Base-by-base conservation (phyloP, 2,888 invertebrate species). In the Lasioglossum villosulum region DNA sequence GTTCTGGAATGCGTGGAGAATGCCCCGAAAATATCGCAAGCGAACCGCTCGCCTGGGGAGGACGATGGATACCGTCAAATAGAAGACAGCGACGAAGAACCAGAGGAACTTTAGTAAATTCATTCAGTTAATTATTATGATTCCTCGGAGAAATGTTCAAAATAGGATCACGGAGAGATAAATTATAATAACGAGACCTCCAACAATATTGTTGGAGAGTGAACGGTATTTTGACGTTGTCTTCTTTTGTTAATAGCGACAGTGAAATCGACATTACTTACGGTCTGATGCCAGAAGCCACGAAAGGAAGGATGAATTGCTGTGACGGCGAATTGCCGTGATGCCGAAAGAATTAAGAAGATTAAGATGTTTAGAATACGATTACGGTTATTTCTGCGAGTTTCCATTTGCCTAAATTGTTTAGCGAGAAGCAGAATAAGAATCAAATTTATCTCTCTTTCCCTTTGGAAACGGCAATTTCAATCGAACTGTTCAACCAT, bases 1-100 rank as follows among this genome's bases (percentile, higher is more conserved):
- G 75, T 92, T 30, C 76, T 80, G 48, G 78, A 86, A 59, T 89
- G 87, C 76, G 79, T 88, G 34, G 77, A 89, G 56, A 78, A 80
- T 66, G 87, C 86, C 2, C 16, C 88, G 59, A 68, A 63, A 37
- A 80, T 78, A 78, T 80, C 83, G 75, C 6, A 19, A 8, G 39
- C 12, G 59, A 23, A 8, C 45, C 10, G 4, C 19, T 63, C 37
- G 37, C 12, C 42, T 16, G 30, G 6, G 16, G 16, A 27, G 14
- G 16, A 34, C 34, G 3, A n/a, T 16, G 72, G 75, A 48, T 27
- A n/a, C 45, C 37, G 66, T n/a, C 39, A 10, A n/a, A n/a, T 5
- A 10, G 12, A 70, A 10, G 37, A 37, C 14, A 37, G n/a, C 23
- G 37, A 70, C 3, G 34, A 23, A 14, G 42, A 16, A 14, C 42